Base-by-base conservation (phyloP, 1,140 invertebrate species). In the Globodera rostochiensis region DNA sequence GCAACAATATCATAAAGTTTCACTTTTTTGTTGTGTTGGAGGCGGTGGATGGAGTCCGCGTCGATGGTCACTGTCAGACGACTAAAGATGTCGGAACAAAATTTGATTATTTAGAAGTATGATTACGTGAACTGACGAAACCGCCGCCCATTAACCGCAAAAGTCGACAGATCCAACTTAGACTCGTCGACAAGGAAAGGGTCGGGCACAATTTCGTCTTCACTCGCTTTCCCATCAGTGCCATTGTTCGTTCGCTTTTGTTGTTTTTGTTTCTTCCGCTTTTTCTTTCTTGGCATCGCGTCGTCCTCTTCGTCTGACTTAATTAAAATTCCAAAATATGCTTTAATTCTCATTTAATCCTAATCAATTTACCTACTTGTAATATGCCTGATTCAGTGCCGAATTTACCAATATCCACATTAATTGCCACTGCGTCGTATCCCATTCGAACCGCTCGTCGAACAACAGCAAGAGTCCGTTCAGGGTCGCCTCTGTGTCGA, bases 121-220 rank as follows among this genome's bases (percentile, higher is more conserved):
- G 79, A 69, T 50, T 74, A 87, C 86, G 85, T 90, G 77, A 88
- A 88, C 71, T 90, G 87, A 2, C 88, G 83, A 73, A 89, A 89
- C 21, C 80, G 73, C 74, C 84, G 86, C 36, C 88, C 88, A 46
- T 50, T 73, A 69, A 70, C 77, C 25, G 87, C 82, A 6, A 89
- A 76, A 7, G 71, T 46, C 49, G 67, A 84, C 19, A 86, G 49
- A 78, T 90, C 84, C 49, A 89, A 67, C 66, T 85, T 53, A 21
- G 70, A 60, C 70, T 79, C 73, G 73, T 90, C 86, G 6, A 89
- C 80, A 19, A 82, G 60, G 69, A 89, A 88, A 13, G 88, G 88
- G 57, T 88, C 84, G 6, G 88, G 88, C 76, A 89, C 85, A 45
- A 67, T 73, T 46, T 49, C 47, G 6, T 13, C 4, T 7, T 46